Base-by-base conservation (phyloP, 2,113 vertebrate genomes). In the Salvelinus sp. region DNA sequence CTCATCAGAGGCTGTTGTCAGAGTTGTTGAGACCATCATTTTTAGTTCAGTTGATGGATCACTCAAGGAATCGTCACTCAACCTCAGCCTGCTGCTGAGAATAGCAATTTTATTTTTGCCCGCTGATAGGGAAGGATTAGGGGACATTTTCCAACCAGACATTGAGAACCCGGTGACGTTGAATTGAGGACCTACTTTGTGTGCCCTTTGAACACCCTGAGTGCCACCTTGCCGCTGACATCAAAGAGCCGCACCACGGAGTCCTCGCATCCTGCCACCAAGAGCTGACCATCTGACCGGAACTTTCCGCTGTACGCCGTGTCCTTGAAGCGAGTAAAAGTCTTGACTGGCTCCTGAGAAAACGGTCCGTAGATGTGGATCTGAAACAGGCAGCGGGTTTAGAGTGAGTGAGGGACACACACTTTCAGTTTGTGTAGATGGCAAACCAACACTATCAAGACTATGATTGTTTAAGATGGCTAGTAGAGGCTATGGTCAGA, bases 281-380 rank as follows among this genome's bases (percentile, higher is more conserved):
- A 93, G 77, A 99, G 89, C 20, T 92, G 94, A 30, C 98, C 98
- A 3, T 99, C 98, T 0, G 93, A 93, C 78, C 98, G 85, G 83
- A 95, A 98, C 0, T 93, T 95, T 10, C 94, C 98, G 76, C 96
- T 90, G 74, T 98, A 98, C 0, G 96, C 97, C 0, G 95, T 95
- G 73, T 96, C 96, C 72, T 93, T 95, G 89, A 99, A 99, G 4
- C 95, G 93, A 1, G 95, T 96, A 84, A 97, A 99, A 0, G 95
- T 93, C 88, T 95, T 97, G 74, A 97, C 78, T 3, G 98, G 97
- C 80, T 98, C 96, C 83, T 96, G 96, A 14, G 98, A 97, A 74
- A 96, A 96, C 0, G 92, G 94, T 1, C 96, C 96, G 4, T 99
- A 99, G 74, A 99, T 89, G 78, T 99, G 97, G 84, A 99, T 91